Base-by-base conservation (phyloP, 2,113 vertebrate species). In the Lasiurus cinereus region DNA sequence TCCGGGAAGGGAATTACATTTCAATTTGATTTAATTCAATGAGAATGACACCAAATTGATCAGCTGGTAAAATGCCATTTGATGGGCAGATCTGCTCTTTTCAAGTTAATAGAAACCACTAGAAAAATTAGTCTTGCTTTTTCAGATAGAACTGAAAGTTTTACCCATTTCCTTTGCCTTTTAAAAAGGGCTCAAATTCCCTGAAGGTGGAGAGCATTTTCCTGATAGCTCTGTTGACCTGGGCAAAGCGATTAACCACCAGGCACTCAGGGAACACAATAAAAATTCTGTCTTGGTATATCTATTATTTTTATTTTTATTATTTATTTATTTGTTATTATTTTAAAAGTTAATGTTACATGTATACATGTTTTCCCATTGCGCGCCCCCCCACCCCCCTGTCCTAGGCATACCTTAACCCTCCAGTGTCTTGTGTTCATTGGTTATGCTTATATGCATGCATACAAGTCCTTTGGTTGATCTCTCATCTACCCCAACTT, bases 1-100 rank as follows among this genome's bases (percentile, higher is more conserved):
- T 97, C 93, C 5, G 6, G 95, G 90, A 97, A 95, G 95, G 94
- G 96, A 97, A 97, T 97, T 97, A 96, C 97, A 96, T 97, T 97
- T 96, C 97, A 97, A 97, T 97, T 98, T 97, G 95, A 97, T 97
- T 97, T 97, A 96, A 97, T 97, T 97, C 97, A 97, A 93, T 97
- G 97, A 97, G 97, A 96, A 97, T 92, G 96, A 97, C 97, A 97
- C 95, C 96, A 96, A 97, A 98, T 97, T 97, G 96, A 98, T 97
- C 97, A 97, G 91, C 96, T 96, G 94, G 97, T 97, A 97, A 97
- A 97, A 96, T 96, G 95, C 94, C 79, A 93, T 96, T 97, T 97
- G 97, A 97, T 97, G 96, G 96, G 97, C 97, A 97, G 97, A 93
- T 78, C 88, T 80, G 93, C 86, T 96, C 94, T 97, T 96, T 97